Evolutionary conservation across 1,140 invertebrate species (phyloP).

Genomic region (Physella acuta): DNA sequence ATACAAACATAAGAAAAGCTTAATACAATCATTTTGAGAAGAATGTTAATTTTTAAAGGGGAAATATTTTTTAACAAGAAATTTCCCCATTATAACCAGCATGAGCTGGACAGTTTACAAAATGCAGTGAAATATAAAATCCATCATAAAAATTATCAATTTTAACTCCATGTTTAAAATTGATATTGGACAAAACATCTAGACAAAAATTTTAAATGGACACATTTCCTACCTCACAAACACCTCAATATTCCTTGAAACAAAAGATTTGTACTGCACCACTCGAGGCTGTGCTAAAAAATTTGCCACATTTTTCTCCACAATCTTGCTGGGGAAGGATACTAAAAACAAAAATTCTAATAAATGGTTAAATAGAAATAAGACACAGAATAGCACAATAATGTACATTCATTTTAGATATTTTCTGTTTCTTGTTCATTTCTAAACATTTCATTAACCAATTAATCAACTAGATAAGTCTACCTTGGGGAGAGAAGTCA

Average conservation of each 20-base stretch:
- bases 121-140: background rate
- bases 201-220: background rate
- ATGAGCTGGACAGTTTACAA: no score
- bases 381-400: no score
- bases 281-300: conserved; percentile 34
- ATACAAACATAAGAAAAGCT: no score
- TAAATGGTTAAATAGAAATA: no score
- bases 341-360: no score
- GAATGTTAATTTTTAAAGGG: no score
- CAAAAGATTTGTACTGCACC: conserved; percentile 50
- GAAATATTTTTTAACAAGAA: no score
- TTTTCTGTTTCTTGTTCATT: no score
- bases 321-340: conserved; percentile 22
- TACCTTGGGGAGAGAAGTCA: conserved; percentile 50
- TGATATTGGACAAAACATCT: background rate
- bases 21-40: no score
- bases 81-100: no score
- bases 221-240: conserved; percentile 38
- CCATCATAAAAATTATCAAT: background rate
- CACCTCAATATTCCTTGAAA: conserved; percentile 49
- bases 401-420: no score
- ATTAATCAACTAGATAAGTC: background rate
- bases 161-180: background rate
- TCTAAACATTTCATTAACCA: no score
- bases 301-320: conserved; percentile 41